Conservation (phyloP, 2,888 invertebrate species). For the Ectobius pallidus region DNA sequence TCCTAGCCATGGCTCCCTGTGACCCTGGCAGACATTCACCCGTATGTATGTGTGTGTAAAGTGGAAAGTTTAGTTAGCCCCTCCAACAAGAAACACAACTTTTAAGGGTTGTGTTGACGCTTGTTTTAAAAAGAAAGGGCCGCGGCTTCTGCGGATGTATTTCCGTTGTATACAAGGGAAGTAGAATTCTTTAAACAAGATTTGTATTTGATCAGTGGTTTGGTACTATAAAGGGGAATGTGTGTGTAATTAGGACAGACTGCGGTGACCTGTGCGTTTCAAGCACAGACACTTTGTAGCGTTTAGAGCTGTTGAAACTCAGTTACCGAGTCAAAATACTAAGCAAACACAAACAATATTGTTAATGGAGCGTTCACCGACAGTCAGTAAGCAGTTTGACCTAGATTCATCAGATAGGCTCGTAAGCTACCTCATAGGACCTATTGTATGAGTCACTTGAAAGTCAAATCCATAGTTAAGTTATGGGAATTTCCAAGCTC, state of each 20-base stretch:
- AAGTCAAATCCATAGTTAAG: too few species aligned
- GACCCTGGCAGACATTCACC: neutral
- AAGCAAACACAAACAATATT: too few species aligned
- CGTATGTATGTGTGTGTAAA: slow-evolving; percentile 20
- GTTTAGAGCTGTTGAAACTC: too few species aligned
- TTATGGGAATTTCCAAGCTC: too few species aligned
- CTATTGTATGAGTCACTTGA: too few species aligned
- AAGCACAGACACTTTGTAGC: too few species aligned
- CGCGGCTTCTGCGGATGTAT: slow-evolving; percentile 16
- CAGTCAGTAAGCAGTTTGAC: too few species aligned
- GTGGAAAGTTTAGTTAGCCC: slow-evolving; percentile 10
- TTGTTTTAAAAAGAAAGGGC: slow-evolving; percentile 18
- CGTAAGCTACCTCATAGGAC: too few species aligned
- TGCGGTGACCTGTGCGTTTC: too few species aligned
- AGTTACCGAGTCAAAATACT: too few species aligned
- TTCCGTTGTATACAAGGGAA: slow-evolving; percentile 8
- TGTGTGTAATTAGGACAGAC: neutral
- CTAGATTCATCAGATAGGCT: too few species aligned
- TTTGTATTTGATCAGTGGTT: slow-evolving; percentile 11
- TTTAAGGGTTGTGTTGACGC: slow-evolving; percentile 19
- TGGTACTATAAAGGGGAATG: slow-evolving; percentile 8
- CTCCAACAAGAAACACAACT: slow-evolving; percentile 17
- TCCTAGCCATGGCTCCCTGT: neutral
- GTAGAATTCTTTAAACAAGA: slow-evolving; percentile 13
- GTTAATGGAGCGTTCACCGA: too few species aligned